Conservation (phyloP, 2,888 invertebrate genomes). For the Lordiphosa fenestrarum region DNA sequence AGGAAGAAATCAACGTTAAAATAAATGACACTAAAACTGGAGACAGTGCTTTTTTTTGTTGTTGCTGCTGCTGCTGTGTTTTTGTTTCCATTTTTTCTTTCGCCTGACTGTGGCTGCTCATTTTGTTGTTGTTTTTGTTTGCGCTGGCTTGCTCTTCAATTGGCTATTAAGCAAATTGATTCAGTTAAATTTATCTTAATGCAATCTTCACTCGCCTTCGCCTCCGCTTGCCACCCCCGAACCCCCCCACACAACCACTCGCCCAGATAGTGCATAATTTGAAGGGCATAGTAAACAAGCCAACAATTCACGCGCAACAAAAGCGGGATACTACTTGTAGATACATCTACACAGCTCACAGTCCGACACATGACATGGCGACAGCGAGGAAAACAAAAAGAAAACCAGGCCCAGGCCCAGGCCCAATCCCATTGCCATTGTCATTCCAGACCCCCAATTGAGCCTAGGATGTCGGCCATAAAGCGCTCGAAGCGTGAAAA, state of each 20-base stretch:
- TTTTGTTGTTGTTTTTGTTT: slow-evolving; percentile 37
- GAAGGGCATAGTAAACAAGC: slow-evolving; percentile 75
- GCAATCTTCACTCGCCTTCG: slow-evolving; percentile 72
- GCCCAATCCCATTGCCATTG: slow-evolving; percentile 46
- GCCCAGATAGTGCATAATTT: slow-evolving; percentile 68
- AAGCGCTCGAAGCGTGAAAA: slow-evolving; percentile 74
- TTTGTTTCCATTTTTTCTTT: slow-evolving; percentile 21
- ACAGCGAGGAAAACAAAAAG: slow-evolving; percentile 28
- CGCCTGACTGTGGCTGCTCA: slow-evolving; percentile 17
- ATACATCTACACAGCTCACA: slow-evolving; percentile 33
- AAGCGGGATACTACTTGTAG: slow-evolving; percentile 44
- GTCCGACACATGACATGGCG: slow-evolving; percentile 20
- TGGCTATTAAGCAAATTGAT: slow-evolving; percentile 80
- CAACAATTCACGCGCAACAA: slow-evolving; percentile 74
- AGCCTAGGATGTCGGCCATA: slow-evolving; percentile 57
- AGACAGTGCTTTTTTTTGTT: slow-evolving; percentile 62
- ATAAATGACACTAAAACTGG: slow-evolving; percentile 77
- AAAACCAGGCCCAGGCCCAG: slow-evolving; percentile 36
- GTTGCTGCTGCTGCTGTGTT: slow-evolving; percentile 16
- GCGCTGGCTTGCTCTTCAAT: slow-evolving; percentile 76
- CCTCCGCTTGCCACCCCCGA: background rate
- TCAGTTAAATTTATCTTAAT: slow-evolving; percentile 80
- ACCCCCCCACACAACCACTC: background rate
- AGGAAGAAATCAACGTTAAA: slow-evolving; percentile 77
- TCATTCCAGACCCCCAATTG: slow-evolving; percentile 56